Evolutionary conservation across 2,888 invertebrate genomes (phyloP), one percentile per base, ranked within the genome.

Genomic region (Rhorus exstirpatorius): DNA sequence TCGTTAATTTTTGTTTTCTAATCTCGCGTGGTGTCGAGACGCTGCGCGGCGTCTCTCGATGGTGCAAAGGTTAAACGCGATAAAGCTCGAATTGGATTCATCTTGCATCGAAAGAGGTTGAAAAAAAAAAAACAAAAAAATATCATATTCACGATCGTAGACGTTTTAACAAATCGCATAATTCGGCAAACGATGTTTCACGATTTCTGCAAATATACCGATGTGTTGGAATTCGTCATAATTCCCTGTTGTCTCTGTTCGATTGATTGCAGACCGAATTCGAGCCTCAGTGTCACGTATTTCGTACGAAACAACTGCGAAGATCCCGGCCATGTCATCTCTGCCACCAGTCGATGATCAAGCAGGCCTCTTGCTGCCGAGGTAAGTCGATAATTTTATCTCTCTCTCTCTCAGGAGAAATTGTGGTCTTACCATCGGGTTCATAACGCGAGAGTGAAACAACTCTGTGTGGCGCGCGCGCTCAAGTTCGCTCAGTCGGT

Each of bases 291-390:
- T 95, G 95, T 88, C 97, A 97, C 93, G 95, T 96, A 83, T 97
- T 97, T 93, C 95, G 96, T 79, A 95, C 95, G 90, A 97, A 97
- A 92, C 95, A 95, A 83, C 95, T 97, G 93, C 95, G 96, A 90
- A 96, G 96, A 90, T 95, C 96, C 12, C 94, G 96, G 84, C 96
- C 96, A 38, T 97, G 97, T 92, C 96, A 97, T 92, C 95, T 96
- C 93, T 97, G 97, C 91, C 96, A 97, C 91, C 96, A 96, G 93
- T 96, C 96, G 81, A 95, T 97, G 85, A 94, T 95, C 91, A 95
- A 95, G 88, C 95, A 96, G 91, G 97, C 96, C 80, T 96, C 96
- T 77, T 96, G 96, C 91, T 97, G 97, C 92, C 94, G 96, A 95
- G 96, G 97, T 97, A 93, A 93, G 93, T 90, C 88, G 88, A 87